phyloP scores from a whole-genome alignment of 2,113 vertebrate genomes.

The Aspidoscelis tigris region DNA sequence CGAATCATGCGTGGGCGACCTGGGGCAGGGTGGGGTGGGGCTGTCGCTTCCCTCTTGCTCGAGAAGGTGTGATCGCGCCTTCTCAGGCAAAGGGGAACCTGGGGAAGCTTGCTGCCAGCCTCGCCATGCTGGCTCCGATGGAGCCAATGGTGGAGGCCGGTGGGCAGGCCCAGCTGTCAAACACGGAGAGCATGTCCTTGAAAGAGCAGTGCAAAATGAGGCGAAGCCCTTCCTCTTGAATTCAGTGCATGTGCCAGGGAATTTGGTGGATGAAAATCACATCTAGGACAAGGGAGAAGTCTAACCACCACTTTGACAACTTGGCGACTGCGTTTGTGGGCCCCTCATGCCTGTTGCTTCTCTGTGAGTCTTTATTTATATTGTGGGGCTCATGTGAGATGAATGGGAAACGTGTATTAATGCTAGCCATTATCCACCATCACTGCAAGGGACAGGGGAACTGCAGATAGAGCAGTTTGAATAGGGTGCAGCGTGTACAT shows the following conservation, averaged over 20 bases:
- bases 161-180: too few relatives aligned
- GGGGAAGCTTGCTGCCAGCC: too few relatives aligned
- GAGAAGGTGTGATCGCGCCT: too few relatives aligned
- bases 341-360: neutral
- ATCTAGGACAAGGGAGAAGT: neutral
- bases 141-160: too few relatives aligned
- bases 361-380: conserved; percentile 2
- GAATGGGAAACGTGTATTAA: conserved; percentile 21
- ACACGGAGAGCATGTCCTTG: too few relatives aligned
- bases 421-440: conserved; percentile 13
- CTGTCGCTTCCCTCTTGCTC: too few relatives aligned
- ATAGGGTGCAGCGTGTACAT: conserved; percentile 6
- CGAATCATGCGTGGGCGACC: too few relatives aligned
- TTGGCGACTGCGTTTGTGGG: neutral
- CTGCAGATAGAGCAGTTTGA: conserved; percentile 10
- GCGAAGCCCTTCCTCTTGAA: neutral
- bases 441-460: conserved; percentile 1
- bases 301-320: conserved; percentile 7
- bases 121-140: too few relatives aligned
- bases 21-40: too few relatives aligned
- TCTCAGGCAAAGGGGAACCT: too few relatives aligned
- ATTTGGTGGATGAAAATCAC: too few relatives aligned
- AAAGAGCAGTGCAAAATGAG: neutral
- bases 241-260: neutral
- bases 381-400: conserved; percentile 12